These are phyloP conservation scores for Formica exsecta DNA, from an alignment of 1,140 invertebrate genomes.

Conservation along the genomic window DNA sequence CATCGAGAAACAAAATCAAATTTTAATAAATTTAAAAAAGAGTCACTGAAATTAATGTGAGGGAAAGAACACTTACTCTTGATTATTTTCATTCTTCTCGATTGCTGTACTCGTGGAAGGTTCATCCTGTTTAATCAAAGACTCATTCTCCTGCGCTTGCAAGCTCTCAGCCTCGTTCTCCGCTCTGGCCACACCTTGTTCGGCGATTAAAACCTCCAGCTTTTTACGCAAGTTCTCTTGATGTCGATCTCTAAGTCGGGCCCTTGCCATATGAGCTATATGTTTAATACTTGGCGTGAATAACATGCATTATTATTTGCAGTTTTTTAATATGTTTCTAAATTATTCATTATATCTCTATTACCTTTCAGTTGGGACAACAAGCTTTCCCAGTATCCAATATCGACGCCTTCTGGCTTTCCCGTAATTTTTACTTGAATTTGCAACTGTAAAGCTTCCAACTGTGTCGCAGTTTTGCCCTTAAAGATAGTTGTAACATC, in stretches of 20 bases:
- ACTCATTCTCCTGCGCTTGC: constrained; percentile 67
- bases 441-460: constrained; percentile 93
- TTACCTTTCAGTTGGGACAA: constrained; percentile 95
- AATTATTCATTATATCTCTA: constrained; percentile 26
- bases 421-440: constrained; percentile 96
- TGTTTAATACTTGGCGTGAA: constrained; percentile 32
- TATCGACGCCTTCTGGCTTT: constrained; percentile 96
- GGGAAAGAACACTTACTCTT: constrained; percentile 74
- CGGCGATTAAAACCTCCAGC: constrained; percentile 95
- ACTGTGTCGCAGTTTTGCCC: constrained; percentile 95
- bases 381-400: constrained; percentile 98
- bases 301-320: not conserved
- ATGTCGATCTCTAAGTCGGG: constrained; percentile 96
- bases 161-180: constrained; percentile 78
- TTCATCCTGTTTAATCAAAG: constrained; percentile 72
- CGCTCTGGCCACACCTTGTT: constrained; percentile 90
- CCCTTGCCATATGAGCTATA: constrained; percentile 96
- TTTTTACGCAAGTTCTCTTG: constrained; percentile 96
- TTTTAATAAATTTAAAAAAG: not conserved
- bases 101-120: constrained; percentile 67
- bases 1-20: not conserved
- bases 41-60: not conserved
- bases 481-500: constrained; percentile 97
- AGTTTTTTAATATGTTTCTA: constrained; percentile 6
- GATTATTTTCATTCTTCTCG: constrained; percentile 79